A percentile compares a stretch with the other conserved stretches of the same genome.
phyloP scores from a whole-genome alignment of 2,113 vertebrate species.

The Dipodomys stephensi region DNA sequence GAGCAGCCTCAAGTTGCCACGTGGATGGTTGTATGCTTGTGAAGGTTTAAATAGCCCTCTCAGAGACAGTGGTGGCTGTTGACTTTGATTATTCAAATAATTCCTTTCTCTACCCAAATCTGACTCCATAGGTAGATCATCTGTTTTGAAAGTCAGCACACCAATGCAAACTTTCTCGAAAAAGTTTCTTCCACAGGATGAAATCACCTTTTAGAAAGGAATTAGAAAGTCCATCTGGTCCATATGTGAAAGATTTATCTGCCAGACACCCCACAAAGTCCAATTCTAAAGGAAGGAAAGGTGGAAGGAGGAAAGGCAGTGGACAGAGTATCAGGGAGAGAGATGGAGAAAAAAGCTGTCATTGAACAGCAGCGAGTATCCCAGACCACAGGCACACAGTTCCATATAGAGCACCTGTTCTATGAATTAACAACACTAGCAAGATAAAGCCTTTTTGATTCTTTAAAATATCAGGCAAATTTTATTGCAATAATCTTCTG shows the following conservation, averaged over 20 bases:
- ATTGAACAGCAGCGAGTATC: neutral
- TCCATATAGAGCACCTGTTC: neutral
- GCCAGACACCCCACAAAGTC: neutral
- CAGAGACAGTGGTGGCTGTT: constrained; percentile 8
- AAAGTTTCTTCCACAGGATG: neutral
- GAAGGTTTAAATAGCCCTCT: constrained; percentile 4
- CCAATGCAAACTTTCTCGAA: constrained; percentile 32
- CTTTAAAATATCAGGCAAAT: constrained; percentile 29
- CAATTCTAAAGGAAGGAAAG: neutral
- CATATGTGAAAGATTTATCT: constrained; percentile 21
- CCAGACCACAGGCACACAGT: neutral
- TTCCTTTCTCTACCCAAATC: neutral
- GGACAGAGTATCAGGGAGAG: neutral
- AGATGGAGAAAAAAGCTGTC: neutral
- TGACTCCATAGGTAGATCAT: constrained; percentile 34
- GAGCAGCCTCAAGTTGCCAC: constrained; percentile 35
- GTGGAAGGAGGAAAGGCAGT: neutral
- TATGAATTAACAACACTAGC: neutral
- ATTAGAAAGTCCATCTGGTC: neutral
- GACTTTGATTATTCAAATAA: constrained; percentile 10
- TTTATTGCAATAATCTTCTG: neutral
- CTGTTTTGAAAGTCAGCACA: constrained; percentile 11
- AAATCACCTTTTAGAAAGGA: neutral
- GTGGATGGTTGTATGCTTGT: constrained; percentile 1
- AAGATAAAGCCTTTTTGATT: constrained; percentile 10